These are phyloP conservation scores for Xiphias gladius DNA, from an alignment of 2,113 vertebrate genomes.

Conservation along the genomic window DNA sequence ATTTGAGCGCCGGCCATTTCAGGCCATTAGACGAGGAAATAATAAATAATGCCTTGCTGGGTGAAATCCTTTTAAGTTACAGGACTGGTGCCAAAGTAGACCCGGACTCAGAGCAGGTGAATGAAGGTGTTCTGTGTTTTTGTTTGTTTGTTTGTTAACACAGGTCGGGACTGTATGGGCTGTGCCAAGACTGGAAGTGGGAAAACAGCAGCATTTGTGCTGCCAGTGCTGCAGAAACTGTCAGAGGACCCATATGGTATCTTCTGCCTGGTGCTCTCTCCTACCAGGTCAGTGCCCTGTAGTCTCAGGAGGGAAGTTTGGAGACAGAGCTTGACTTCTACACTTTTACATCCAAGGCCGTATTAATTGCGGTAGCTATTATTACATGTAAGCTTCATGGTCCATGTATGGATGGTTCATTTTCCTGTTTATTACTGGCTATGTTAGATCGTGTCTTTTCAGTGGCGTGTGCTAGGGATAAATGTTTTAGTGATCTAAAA, in stretches of 20 bases:
- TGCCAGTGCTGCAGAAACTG: constrained; percentile 94
- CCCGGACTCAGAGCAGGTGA: not conserved
- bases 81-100: not conserved
- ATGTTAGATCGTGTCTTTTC: too few species aligned
- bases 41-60: not conserved
- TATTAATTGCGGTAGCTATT: too few species aligned
- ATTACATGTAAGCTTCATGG: too few species aligned
- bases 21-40: not conserved
- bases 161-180: constrained; percentile 94
- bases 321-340: not conserved
- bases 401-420: too few species aligned
- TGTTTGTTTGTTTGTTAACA: not conserved
- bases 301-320: not conserved
- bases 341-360: too few species aligned
- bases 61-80: not conserved
- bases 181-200: constrained; percentile 97
- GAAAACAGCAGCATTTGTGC: constrained; percentile 94
- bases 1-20: not conserved
- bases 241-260: constrained; percentile 96
- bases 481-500: too few species aligned
- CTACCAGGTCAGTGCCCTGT: constrained; percentile 87
- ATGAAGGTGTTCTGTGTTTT: constrained; percentile 3
- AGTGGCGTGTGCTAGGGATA: too few species aligned
- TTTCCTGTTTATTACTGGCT: too few species aligned
- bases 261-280: constrained; percentile 94